Evolutionary conservation across 2,797 vertebrate genomes (phyloP).

Genomic region (Takifugu ocellatus): DNA sequence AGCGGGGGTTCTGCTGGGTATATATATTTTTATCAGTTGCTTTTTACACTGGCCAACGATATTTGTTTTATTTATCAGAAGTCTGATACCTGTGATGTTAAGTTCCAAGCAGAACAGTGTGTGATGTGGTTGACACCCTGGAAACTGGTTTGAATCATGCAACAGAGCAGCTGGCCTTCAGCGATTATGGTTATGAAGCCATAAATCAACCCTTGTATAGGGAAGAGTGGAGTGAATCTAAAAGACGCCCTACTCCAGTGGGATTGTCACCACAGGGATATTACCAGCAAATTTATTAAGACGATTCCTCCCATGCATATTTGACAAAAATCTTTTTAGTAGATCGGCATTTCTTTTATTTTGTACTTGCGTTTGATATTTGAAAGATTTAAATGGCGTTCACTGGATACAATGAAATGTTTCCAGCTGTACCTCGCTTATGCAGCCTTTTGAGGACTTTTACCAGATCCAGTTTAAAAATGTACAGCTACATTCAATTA

Average conservation of each 20-base stretch:
- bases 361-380: neutral
- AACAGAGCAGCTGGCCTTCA: conserved; percentile 68
- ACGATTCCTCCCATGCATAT: conserved; percentile 19
- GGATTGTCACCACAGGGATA: conserved; percentile 37
- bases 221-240: conserved; percentile 44
- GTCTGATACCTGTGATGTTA: conserved; percentile 51
- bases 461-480: too few relatives aligned
- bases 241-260: conserved; percentile 49
- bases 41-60: neutral
- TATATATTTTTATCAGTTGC: conserved; percentile 25
- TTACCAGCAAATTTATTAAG: conserved; percentile 32
- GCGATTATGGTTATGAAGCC: conserved; percentile 71
- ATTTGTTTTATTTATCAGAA: conserved; percentile 59
- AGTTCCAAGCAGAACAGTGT: conserved; percentile 65
- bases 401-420: neutral
- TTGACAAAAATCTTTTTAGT: conserved; percentile 31
- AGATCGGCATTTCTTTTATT: conserved; percentile 10
- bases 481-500: neutral
- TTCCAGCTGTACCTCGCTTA: neutral
- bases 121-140: conserved; percentile 63
- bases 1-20: conserved; percentile 23
- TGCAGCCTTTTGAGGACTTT: too few relatives aligned
- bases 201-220: conserved; percentile 76
- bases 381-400: neutral
- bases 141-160: conserved; percentile 66